Evolutionary conservation across 2,888 invertebrate genomes (phyloP).

Genomic region (Tineola bisselliella): DNA sequence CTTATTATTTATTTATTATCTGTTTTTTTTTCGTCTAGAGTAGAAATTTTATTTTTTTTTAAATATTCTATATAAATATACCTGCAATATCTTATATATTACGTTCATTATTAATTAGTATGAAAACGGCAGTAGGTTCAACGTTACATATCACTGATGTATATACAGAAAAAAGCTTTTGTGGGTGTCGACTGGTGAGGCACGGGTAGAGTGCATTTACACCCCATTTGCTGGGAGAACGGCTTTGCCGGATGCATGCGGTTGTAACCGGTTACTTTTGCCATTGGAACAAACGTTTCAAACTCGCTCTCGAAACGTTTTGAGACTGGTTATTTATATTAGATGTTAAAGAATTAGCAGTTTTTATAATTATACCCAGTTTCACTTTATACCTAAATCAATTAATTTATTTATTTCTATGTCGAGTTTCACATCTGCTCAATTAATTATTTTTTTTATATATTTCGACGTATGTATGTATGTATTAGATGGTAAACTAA

Average conservation of each 20-base stretch:
- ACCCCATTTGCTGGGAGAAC: not conserved
- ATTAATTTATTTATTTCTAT: not conserved
- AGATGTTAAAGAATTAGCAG: no score
- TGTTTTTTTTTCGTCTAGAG: no score
- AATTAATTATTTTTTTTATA: no score
- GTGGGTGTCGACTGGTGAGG: not conserved
- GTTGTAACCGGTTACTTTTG: conserved; percentile 10
- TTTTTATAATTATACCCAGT: no score
- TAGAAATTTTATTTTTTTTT: no score
- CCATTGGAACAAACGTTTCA: not conserved
- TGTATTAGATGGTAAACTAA: not conserved
- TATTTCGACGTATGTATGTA: no score
- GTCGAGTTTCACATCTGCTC: no score
- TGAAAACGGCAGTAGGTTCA: not conserved
- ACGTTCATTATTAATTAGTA: no score
- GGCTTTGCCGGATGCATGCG: conserved; percentile 7
- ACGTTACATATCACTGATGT: not conserved
- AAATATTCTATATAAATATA: no score
- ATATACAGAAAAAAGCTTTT: not conserved
- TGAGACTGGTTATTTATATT: not conserved
- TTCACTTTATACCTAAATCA: not conserved
- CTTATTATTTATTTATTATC: no score
- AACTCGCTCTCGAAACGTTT: not conserved
- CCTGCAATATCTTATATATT: no score
- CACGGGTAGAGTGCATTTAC: not conserved